Evolutionary conservation across 2,797 vertebrate genomes (phyloP).

Genomic region (Allobates femoralis): DNA sequence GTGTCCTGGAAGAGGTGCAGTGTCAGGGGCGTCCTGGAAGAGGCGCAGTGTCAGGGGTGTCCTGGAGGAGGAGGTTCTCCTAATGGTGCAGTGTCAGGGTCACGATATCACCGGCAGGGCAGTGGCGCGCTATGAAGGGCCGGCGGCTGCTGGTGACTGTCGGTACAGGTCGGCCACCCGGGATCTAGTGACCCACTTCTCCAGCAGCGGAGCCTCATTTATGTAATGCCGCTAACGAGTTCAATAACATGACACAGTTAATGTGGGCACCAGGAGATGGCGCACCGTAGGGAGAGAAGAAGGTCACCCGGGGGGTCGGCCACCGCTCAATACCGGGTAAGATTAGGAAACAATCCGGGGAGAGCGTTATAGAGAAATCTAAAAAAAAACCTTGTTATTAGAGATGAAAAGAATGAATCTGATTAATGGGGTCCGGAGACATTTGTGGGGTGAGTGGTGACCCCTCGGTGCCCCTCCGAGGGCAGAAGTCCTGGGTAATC

Average conservation of each 20-base stretch:
- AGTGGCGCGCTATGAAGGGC: background rate
- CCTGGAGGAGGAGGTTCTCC: background rate
- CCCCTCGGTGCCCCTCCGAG: background rate
- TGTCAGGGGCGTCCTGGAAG: background rate
- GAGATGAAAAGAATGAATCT: background rate
- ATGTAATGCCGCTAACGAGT: slow-evolving; percentile 12
- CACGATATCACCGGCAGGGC: background rate
- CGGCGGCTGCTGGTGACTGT: slow-evolving; percentile 9
- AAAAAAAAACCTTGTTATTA: background rate
- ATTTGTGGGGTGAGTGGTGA: background rate
- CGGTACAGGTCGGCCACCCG: slow-evolving; percentile 2
- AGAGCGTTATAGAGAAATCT: no score
- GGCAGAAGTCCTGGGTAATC: no score
- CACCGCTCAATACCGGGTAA: background rate
- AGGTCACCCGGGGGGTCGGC: background rate
- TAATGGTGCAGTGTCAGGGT: slow-evolving; percentile 27
- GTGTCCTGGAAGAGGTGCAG: no score
- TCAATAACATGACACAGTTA: background rate
- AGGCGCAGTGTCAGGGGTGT: background rate
- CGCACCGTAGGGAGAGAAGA: background rate
- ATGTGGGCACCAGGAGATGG: background rate
- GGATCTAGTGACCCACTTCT: slow-evolving; percentile 21
- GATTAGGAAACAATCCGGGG: background rate
- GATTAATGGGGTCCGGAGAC: background rate
- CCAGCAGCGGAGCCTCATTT: background rate